Evolutionary conservation across 2,888 invertebrate species (phyloP), one percentile per base, ranked within the genome.

Genomic region (Vanessa cardui): DNA sequence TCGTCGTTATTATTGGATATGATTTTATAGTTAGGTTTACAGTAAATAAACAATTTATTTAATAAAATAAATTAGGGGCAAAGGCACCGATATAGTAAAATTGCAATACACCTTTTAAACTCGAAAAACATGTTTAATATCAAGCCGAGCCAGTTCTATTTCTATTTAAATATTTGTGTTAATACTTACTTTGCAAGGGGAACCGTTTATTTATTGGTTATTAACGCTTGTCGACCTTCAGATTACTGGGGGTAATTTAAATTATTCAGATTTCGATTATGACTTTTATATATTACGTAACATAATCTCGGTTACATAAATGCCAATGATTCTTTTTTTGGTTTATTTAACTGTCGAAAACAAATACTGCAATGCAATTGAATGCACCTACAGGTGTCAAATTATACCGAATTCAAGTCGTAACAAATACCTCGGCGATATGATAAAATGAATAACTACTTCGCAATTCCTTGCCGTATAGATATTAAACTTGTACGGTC

Each of bases 91-190:
- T 39, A 58, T 62, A 44, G 58, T 33, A 46, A 62, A 49, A 62
- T 65, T 66, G 62, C 65, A 62, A 46, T 62, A 56, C 64, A 52
- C 31, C 45, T 69, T 62, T 58, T 60, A 56, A 66, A 69, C 66
- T 63, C 7, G 62, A 66, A 56, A 62, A 66, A 69, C 62, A 66
- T 63, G 66, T 63, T 69, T 60, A 60, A 66, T 62, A 56, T 52
- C 59, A 63, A 62, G 59, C 62, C 56, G 39, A 58, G 54, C 54
- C 20, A 62, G 62, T 63, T 66, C 66, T 63, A 63, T 59, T 63
- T 62, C 49, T 56, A 63, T 49, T 66, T 61, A n/a, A 60, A 54
- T 54, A 60, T 66, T 59, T 31, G 33, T 63, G 52, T 50, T 45
- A 63, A 69, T 44, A 56, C 31, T 63, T 60, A 66, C 52, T 59